Conservation (phyloP, 2,113 vertebrate species). For the Xerus inauris region DNA sequence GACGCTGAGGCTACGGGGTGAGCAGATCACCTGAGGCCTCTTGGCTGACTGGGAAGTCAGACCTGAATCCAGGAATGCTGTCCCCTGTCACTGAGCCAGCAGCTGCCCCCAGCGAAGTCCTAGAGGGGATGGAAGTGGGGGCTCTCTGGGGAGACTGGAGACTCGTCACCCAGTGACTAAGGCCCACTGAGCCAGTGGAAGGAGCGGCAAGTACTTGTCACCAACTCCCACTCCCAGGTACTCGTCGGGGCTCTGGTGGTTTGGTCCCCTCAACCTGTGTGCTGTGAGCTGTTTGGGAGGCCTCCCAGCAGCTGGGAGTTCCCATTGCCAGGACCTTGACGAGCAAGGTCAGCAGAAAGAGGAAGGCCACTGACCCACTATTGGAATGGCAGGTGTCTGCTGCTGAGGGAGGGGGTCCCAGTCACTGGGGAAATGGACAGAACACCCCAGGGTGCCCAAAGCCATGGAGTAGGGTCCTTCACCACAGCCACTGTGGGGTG, state of each 20-base stretch:
- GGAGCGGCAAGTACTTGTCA: rapidly evolving
- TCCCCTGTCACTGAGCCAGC: background rate
- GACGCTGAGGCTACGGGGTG: background rate
- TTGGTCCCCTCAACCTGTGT: no score
- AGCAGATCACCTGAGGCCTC: background rate
- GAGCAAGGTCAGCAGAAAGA: background rate
- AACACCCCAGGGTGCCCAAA: no score
- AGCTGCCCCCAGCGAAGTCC: no score
- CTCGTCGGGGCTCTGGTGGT: rapidly evolving
- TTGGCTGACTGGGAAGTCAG: no score
- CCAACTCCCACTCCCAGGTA: background rate
- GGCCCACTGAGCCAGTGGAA: background rate
- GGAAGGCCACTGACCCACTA: background rate
- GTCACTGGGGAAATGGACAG: background rate
- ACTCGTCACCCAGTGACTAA: no score
- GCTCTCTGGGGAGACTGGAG: no score
- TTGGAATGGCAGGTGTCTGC: no score
- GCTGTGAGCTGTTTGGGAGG: background rate
- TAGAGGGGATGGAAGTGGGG: background rate
- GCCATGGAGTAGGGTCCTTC: no score
- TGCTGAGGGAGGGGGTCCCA: background rate
- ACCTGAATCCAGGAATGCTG: no score
- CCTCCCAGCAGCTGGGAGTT: rapidly evolving
- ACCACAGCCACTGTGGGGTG: no score
- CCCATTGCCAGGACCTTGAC: background rate